These are phyloP conservation scores for Papilio machaon DNA, from an alignment of 1,140 invertebrate species.

Conservation along the genomic window DNA sequence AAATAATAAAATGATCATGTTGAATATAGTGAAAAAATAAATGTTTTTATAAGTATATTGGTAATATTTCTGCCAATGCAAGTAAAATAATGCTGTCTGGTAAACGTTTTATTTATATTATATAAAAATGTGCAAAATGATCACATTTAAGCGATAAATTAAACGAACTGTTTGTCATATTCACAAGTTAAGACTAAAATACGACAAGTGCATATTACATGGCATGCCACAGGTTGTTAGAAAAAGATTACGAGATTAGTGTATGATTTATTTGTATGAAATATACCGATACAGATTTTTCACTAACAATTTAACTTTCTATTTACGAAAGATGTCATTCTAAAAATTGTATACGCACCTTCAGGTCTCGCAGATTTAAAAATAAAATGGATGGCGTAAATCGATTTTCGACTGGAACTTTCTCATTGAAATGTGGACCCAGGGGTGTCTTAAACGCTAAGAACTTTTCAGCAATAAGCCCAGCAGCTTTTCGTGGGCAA, in stretches of 20 bases:
- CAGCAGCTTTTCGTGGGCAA: slow-evolving; percentile 93
- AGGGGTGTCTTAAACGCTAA: slow-evolving; percentile 97
- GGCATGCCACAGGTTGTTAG: background rate
- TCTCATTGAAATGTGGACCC: slow-evolving; percentile 87
- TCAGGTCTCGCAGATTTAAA: slow-evolving; percentile 86
- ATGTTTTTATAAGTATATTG: background rate
- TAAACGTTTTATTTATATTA: no score
- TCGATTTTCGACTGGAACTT: slow-evolving; percentile 90
- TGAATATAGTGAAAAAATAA: no score
- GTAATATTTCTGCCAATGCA: background rate
- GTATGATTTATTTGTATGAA: background rate
- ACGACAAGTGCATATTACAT: background rate
- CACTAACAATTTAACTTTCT: slow-evolving; percentile 3
- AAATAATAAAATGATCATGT: slow-evolving; percentile 25
- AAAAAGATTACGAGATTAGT: background rate
- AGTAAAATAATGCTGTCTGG: background rate
- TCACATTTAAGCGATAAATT: background rate
- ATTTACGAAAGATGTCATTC: slow-evolving; percentile 39
- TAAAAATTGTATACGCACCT: slow-evolving; percentile 80
- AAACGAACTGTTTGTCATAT: no score
- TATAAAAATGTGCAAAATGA: background rate
- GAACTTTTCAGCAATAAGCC: slow-evolving; percentile 90
- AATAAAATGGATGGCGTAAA: slow-evolving; percentile 95
- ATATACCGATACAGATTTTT: background rate
- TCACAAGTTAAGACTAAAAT: background rate